These are phyloP conservation scores for Fragum fragum DNA, from an alignment of 2,888 invertebrate genomes.

Conservation along the genomic window DNA sequence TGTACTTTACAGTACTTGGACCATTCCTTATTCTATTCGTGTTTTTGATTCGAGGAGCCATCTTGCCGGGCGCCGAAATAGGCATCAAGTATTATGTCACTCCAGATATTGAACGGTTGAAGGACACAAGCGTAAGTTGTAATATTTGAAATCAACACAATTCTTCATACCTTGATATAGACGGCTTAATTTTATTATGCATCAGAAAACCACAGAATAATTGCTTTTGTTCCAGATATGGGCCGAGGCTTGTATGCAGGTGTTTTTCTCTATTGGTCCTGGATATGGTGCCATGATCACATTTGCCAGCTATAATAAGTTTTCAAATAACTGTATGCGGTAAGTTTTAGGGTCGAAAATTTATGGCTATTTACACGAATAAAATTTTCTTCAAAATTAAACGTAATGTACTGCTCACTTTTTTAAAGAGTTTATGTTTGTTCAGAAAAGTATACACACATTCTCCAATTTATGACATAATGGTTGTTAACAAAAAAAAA, in stretches of 20 bases:
- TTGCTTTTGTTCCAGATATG: slow-evolving; percentile 51
- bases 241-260: slow-evolving; percentile 69
- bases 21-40: slow-evolving; percentile 62
- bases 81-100: slow-evolving; percentile 63
- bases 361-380: too few relatives aligned
- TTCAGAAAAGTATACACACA: too few relatives aligned
- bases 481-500: too few relatives aligned
- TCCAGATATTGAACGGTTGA: slow-evolving; percentile 59
- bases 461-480: too few relatives aligned
- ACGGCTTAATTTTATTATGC: too few relatives aligned
- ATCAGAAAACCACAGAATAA: too few relatives aligned
- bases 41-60: slow-evolving; percentile 59
- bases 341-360: too few relatives aligned
- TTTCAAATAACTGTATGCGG: slow-evolving; percentile 67
- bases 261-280: slow-evolving; percentile 65
- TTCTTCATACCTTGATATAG: too few relatives aligned
- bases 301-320: slow-evolving; percentile 70
- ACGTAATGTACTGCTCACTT: too few relatives aligned
- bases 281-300: slow-evolving; percentile 67
- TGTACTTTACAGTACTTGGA: slow-evolving; percentile 64
- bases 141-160: too few relatives aligned
- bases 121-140: slow-evolving; percentile 42
- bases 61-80: slow-evolving; percentile 56
- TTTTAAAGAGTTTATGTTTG: too few relatives aligned
- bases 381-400: too few relatives aligned